Conservation (phyloP, 23 tunicate genomes). For the Botrylloides violaceus region DNA sequence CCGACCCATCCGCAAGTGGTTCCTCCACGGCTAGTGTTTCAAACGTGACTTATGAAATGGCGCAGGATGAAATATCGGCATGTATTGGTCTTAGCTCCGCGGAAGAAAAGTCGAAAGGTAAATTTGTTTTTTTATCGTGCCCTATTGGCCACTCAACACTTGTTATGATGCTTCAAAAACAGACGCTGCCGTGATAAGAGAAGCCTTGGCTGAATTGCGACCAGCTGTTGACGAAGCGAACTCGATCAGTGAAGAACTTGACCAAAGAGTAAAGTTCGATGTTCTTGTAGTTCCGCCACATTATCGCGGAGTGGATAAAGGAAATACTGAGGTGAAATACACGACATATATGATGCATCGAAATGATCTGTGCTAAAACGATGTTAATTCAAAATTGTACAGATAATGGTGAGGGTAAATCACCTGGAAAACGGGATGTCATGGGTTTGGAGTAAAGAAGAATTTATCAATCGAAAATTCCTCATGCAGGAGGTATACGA, state of each 20-base stretch:
- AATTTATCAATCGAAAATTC: conserved; percentile 59
- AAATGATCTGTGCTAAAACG: no score
- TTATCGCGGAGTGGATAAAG: conserved; percentile 19
- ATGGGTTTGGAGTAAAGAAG: conserved; percentile 52
- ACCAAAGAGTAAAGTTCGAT: conserved; percentile 30
- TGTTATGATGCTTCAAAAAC: no score
- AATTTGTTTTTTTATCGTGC: no score
- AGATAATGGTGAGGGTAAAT: conserved; percentile 2
- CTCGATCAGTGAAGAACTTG: conserved; percentile 81
- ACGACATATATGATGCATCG: no score
- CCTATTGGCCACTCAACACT: no score
- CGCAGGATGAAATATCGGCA: conserved; percentile 28
- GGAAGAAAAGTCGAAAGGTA: conserved; percentile 23
- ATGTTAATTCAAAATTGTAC: not conserved
- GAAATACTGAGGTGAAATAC: conserved; percentile 13
- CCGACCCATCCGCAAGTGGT: not conserved
- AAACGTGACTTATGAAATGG: conserved; percentile 21
- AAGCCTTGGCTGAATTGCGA: conserved; percentile 8
- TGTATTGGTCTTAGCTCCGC: conserved; percentile 21
- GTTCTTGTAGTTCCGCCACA: conserved; percentile 27
- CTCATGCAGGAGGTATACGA: conserved; percentile 71
- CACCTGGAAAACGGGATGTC: conserved; percentile 25
- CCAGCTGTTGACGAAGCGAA: conserved; percentile 77
- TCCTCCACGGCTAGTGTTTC: conserved; percentile 6
- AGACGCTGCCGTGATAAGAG: conserved; percentile 18